Conservation (phyloP, 2,113 vertebrate genomes). For the Coregonus clupeaformis region DNA sequence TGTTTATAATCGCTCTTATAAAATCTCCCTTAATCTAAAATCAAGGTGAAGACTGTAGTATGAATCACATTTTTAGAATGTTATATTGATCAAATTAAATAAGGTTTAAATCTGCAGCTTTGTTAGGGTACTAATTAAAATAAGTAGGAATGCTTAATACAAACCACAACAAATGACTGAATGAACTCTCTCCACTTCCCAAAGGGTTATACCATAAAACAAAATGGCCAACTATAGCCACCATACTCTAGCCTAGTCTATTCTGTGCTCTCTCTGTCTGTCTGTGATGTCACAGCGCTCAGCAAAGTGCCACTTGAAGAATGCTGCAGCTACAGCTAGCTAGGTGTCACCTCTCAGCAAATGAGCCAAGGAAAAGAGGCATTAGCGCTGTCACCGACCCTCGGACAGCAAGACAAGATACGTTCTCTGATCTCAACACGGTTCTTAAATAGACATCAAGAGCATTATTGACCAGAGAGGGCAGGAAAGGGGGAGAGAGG, state of each 20-base stretch:
- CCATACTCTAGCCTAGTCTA: too few relatives aligned
- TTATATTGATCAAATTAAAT: too few relatives aligned
- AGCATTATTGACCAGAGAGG: constrained; percentile 84
- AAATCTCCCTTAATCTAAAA: too few relatives aligned
- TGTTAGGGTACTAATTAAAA: too few relatives aligned
- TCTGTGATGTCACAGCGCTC: constrained; percentile 48
- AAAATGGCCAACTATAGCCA: too few relatives aligned
- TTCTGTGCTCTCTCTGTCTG: not conserved
- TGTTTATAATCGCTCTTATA: too few relatives aligned
- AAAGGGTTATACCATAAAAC: not conserved
- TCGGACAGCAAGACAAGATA: constrained; percentile 88
- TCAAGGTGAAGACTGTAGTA: too few relatives aligned
- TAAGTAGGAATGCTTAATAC: too few relatives aligned
- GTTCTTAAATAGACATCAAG: constrained; percentile 95
- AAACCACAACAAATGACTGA: too few relatives aligned
- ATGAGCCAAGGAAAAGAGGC: constrained; percentile 90
- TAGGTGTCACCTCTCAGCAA: constrained; percentile 85
- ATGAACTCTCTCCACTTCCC: not conserved
- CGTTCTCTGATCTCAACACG: constrained; percentile 66
- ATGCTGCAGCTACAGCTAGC: constrained; percentile 59
- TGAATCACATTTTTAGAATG: too few relatives aligned
- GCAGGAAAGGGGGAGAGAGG: constrained; percentile 75
- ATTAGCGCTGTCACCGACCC: constrained; percentile 94
- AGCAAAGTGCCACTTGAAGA: constrained; percentile 74
- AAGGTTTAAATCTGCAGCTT: too few relatives aligned